phyloP scores from a whole-genome alignment of 2,113 vertebrate genomes.

The Sinocyclocheilus grahami region DNA sequence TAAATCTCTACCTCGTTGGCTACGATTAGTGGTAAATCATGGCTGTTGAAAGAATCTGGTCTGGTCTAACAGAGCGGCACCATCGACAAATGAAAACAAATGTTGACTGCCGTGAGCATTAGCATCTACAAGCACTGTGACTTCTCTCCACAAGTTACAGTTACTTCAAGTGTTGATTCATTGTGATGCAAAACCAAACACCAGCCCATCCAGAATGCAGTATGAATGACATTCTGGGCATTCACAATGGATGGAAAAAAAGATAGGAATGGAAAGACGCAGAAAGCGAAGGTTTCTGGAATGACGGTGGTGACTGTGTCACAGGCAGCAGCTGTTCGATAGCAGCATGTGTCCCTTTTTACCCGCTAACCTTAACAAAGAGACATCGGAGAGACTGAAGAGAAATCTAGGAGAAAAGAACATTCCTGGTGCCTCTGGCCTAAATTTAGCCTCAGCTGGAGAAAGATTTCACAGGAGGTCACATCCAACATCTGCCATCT shows the following conservation, averaged over 20 bases:
- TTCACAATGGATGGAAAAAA: neutral
- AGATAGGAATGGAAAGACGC: neutral
- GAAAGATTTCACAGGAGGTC: conserved; percentile 42
- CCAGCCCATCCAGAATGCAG: neutral
- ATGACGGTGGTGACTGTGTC: conserved; percentile 22
- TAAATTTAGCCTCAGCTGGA: neutral
- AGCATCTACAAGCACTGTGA: neutral
- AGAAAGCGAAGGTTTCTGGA: conserved; percentile 34
- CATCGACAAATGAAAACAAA: neutral
- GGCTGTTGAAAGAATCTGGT: conserved; percentile 6
- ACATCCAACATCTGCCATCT: conserved; percentile 39
- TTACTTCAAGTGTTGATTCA: conserved; percentile 1
- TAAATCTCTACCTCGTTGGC: neutral
- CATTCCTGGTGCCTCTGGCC: too few species aligned
- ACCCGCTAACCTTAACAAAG: conserved; percentile 34
- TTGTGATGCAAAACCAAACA: neutral
- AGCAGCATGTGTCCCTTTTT: conserved; percentile 59
- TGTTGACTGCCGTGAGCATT: neutral
- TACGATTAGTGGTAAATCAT: conserved; percentile 30
- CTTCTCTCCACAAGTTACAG: neutral
- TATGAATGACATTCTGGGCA: neutral
- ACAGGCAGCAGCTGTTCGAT: conserved; percentile 57
- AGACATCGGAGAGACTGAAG: neutral
- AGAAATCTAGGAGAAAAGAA: conserved; percentile 22
- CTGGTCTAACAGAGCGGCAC: neutral